Evolutionary conservation across 2,888 invertebrate genomes (phyloP), one percentile per base, ranked within the genome.

Genomic region (Epinotia demarniana): DNA sequence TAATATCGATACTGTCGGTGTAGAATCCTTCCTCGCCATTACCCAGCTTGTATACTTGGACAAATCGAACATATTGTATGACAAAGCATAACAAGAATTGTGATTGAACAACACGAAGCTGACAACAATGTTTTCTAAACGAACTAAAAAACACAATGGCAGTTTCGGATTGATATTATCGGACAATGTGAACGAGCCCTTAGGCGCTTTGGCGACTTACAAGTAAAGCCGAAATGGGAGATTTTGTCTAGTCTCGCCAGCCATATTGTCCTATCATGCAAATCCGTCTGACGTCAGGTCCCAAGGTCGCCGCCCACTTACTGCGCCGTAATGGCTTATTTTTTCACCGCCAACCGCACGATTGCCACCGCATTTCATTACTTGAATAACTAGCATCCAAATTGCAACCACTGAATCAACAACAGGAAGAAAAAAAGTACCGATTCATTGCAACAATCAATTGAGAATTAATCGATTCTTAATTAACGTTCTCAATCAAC

Each of bases 241-340:
- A 63, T 39, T 39, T 33, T 12, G 62, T 23, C 61, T 61, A 12
- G 62, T 23, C 61, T 61, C 27, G 19, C 16, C 16, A 33, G 61
- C 33, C 61, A 61, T 72, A 63, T 33, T 55, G 71, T n/a, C 39
- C n/a, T 55, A 43, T 55, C 55, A 72, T 72, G 62, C 63, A 63
- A 72, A 72, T 72, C 63, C 63, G 16, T n/a, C 69, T 23, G 71
- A 62, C 62, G 63, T 43, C 62, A 63, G n/a, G 58, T 58, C 19
- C 18, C 62, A 55, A 72, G 63, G 71, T n/a, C 71, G 13, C 71
- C 16, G 53, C 33, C 6, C 71, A 60, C 69, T 69, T 27, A 6
- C 39, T 55, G 27, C 61, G 11, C 55, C 71, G 49, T 62, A 55
- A 72, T 57, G 55, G 43, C 63, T 63, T 43, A 62, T 9, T 72